Percentiles rank a stretch among this genome's conserved stretches.
These are phyloP conservation scores for Caenorhabditis doughertyi DNA, from an alignment of 2,888 invertebrate species.

Conservation along the genomic window DNA sequence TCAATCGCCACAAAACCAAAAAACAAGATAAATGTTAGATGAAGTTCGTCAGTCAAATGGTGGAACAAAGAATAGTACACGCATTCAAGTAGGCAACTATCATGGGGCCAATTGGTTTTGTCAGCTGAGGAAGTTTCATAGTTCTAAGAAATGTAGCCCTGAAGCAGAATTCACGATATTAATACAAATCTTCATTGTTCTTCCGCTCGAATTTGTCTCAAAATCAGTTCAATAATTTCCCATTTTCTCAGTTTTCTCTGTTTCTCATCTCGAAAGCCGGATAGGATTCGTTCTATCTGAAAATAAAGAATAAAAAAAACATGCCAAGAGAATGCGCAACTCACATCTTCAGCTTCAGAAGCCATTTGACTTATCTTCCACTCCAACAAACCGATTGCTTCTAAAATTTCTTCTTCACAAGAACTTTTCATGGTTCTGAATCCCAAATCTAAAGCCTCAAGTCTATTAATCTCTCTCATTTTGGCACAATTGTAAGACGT, in stretches of 20 bases:
- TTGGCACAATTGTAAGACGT: slow-evolving; percentile 18
- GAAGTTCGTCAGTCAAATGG: no score
- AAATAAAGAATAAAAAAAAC: background rate
- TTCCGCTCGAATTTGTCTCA: slow-evolving; percentile 5
- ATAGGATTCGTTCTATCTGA: slow-evolving; percentile 26
- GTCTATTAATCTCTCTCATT: slow-evolving; percentile 33
- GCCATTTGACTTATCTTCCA: slow-evolving; percentile 16
- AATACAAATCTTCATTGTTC: background rate
- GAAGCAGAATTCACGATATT: no score
- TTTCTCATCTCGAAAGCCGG: slow-evolving; percentile 20
- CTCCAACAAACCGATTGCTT: slow-evolving; percentile 20
- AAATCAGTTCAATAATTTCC: slow-evolving; percentile 16
- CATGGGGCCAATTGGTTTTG: no score
- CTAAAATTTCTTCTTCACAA: slow-evolving; percentile 16
- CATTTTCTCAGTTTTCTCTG: background rate
- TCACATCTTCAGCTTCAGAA: slow-evolving; percentile 17
- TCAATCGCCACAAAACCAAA: background rate
- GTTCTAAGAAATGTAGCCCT: no score
- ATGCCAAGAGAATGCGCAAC: background rate
- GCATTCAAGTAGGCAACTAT: no score
- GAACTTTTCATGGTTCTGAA: background rate
- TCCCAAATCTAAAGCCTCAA: background rate
- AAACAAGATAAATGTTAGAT: no score
- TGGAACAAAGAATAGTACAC: no score
- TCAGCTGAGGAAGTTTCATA: no score